Percentiles rank a stretch among this genome's conserved stretches.
phyloP scores from a whole-genome alignment of 2,888 invertebrate genomes.

The Orchestes rusci region DNA sequence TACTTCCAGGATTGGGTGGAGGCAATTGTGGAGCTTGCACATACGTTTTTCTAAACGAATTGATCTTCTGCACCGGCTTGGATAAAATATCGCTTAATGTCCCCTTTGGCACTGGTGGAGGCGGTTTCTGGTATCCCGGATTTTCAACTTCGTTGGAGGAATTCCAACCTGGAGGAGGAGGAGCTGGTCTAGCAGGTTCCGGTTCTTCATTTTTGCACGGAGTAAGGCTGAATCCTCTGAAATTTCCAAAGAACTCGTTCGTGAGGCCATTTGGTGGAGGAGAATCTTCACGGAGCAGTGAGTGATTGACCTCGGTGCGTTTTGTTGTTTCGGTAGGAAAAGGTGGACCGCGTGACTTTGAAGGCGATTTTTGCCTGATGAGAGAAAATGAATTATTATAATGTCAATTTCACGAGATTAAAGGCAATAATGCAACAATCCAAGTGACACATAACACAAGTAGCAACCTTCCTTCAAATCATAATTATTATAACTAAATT shows the following conservation, averaged over 20 bases:
- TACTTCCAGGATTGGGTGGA: constrained; percentile 55
- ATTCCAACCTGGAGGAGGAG: constrained; percentile 48
- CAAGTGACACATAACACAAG: too few relatives aligned
- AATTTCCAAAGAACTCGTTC: constrained; percentile 73
- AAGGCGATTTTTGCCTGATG: constrained; percentile 39
- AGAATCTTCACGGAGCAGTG: constrained; percentile 47
- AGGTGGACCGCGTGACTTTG: constrained; percentile 41
- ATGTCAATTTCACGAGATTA: too few relatives aligned
- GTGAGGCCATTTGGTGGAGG: constrained; percentile 29
- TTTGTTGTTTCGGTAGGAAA: constrained; percentile 43
- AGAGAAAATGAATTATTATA: too few relatives aligned
- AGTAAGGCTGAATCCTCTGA: constrained; percentile 73
- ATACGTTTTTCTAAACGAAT: constrained; percentile 39
- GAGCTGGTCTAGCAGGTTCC: constrained; percentile 50
- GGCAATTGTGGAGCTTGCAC: constrained; percentile 51
- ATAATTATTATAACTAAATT: too few relatives aligned
- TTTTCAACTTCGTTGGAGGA: constrained; percentile 5
- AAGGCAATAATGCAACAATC: too few relatives aligned
- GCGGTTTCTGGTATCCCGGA: constrained; percentile 20
- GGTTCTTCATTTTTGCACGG: constrained; percentile 50
- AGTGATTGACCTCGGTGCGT: constrained; percentile 64
- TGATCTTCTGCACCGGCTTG: constrained; percentile 33
- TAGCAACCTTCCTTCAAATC: too few relatives aligned
- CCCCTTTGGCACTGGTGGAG: constrained; percentile 25
- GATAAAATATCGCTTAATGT: constrained; percentile 32